These are phyloP conservation scores for Artibeus jamaicensis DNA, from an alignment of 2,797 vertebrate genomes.

Conservation along the genomic window DNA sequence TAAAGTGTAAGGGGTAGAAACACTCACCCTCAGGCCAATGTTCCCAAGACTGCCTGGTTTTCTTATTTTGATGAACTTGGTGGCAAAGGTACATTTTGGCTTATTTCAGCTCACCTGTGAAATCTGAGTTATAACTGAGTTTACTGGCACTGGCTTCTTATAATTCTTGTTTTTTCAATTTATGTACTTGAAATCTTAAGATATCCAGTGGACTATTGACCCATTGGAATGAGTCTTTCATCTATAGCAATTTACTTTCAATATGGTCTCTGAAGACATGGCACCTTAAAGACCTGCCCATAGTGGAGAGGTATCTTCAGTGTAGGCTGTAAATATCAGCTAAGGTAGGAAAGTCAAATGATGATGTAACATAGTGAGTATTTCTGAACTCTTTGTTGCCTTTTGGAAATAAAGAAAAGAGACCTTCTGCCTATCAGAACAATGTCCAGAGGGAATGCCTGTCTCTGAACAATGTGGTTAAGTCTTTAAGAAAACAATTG, in stretches of 20 bases:
- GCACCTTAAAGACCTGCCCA: neutral
- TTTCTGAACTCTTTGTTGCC: neutral
- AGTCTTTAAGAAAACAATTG: too few species aligned
- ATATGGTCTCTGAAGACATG: neutral
- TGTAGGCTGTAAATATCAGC: neutral
- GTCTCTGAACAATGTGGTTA: neutral
- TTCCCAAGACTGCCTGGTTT: accelerated
- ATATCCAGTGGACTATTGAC: neutral
- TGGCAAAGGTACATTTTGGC: conserved; percentile 68
- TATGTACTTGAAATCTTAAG: conserved; percentile 42
- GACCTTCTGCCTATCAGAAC: neutral
- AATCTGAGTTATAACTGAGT: conserved; percentile 65
- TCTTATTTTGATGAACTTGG: conserved; percentile 61
- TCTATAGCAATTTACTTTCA: neutral
- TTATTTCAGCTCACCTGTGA: conserved; percentile 73
- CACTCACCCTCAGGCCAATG: conserved; percentile 15
- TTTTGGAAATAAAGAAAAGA: neutral
- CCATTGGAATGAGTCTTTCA: conserved; percentile 41
- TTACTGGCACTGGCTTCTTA: conserved; percentile 52
- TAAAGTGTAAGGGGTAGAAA: conserved; percentile 14
- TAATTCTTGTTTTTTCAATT: conserved; percentile 61
- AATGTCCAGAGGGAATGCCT: neutral
- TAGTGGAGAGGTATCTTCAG: neutral
- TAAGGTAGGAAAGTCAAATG: neutral
- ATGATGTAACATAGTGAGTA: neutral